phyloP scores from a whole-genome alignment of 2,113 vertebrate species.

The Cercocebus atys region DNA sequence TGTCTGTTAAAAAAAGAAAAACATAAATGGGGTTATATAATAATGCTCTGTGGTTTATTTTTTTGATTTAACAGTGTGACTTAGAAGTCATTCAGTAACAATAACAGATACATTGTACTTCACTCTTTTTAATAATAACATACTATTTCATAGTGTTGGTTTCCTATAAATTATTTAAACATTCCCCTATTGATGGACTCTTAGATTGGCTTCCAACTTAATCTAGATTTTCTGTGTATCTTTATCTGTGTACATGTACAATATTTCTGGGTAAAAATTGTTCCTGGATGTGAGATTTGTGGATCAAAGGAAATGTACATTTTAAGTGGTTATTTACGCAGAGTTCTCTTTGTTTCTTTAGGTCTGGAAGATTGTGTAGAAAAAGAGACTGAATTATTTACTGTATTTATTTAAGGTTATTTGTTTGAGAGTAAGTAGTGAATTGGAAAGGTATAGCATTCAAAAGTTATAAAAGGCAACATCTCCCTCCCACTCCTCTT shows the following conservation, averaged over 20 bases:
- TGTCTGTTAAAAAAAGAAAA: not conserved
- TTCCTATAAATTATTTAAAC: not conserved
- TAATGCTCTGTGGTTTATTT: not conserved
- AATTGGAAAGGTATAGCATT: not conserved
- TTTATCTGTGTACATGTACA: not conserved
- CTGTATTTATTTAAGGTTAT: not conserved
- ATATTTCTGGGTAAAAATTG: slow-evolving; percentile 9
- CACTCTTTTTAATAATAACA: not conserved
- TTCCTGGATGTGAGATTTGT: not conserved
- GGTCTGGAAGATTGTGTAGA: not conserved
- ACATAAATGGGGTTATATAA: not conserved
- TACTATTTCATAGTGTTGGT: not conserved
- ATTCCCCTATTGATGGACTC: not conserved
- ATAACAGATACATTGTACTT: not conserved
- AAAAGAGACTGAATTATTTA: not conserved
- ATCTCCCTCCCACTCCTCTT: not conserved
- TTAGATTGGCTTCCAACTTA: not conserved
- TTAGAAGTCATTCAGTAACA: not conserved
- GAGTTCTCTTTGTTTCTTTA: not conserved
- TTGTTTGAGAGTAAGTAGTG: not conserved
- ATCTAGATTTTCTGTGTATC: not conserved
- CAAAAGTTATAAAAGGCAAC: not conserved
- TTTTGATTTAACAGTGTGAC: not conserved
- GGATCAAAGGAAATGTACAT: not conserved
- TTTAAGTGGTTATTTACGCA: slow-evolving; percentile 1